These are phyloP conservation scores for Ostrea edulis DNA, from an alignment of 1,140 invertebrate genomes.

Conservation along the genomic window DNA sequence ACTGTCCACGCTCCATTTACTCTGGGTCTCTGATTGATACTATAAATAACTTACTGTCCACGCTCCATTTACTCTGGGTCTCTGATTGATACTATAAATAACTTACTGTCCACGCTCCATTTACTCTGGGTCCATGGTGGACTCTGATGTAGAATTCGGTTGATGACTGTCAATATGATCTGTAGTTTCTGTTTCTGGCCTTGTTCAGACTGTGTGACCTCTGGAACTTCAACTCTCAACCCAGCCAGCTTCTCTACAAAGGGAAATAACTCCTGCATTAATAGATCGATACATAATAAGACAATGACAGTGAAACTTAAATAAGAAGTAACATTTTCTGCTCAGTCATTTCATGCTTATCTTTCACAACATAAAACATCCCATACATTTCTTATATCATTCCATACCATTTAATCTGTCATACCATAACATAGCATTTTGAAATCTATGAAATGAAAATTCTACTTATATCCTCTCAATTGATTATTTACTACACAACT, in stretches of 20 bases:
- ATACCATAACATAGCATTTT: no score
- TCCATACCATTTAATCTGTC: no score
- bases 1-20: slow-evolving; percentile 96
- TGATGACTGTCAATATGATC: slow-evolving; percentile 92
- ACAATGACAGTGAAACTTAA: no score
- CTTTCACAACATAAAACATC: no score
- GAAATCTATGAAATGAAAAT: no score
- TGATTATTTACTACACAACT: no score
- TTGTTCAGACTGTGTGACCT: slow-evolving; percentile 99
- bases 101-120: slow-evolving; percentile 94
- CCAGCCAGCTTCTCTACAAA: slow-evolving; percentile 91
- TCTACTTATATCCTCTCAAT: no score
- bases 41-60: slow-evolving; percentile 19
- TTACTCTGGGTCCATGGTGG: slow-evolving; percentile 82
- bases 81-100: slow-evolving; percentile 56
- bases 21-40: slow-evolving; percentile 75
- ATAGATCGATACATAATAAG: no score
- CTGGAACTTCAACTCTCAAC: slow-evolving; percentile 95
- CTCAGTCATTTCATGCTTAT: no score
- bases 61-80: slow-evolving; percentile 30
- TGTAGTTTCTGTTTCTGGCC: slow-evolving; percentile 96
- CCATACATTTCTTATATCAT: no score
- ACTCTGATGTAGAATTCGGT: slow-evolving; percentile 83
- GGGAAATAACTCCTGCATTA: slow-evolving; percentile 26
- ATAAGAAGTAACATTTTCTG: no score